These are phyloP conservation scores for Sceloporus undulatus DNA, from an alignment of 2,113 vertebrate species.

Conservation along the genomic window DNA sequence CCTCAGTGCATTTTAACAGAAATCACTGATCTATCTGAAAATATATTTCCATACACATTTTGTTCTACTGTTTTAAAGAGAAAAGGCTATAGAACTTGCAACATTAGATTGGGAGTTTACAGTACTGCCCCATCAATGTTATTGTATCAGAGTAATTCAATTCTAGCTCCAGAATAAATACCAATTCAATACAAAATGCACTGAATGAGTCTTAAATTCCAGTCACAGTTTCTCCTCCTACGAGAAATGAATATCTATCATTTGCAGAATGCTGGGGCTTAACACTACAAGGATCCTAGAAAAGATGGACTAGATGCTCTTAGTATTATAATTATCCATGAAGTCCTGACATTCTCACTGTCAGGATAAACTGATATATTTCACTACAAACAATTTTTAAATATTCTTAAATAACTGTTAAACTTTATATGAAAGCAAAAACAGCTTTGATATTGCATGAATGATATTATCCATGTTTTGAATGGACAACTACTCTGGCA, in stretches of 20 bases:
- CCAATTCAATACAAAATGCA: conserved; percentile 12
- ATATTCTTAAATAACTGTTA: background rate
- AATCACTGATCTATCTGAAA: background rate
- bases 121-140: background rate
- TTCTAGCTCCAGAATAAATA: conserved; percentile 22
- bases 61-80: background rate
- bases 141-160: conserved; percentile 25
- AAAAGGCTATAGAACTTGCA: background rate
- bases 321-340: conserved; percentile 43
- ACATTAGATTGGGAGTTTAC: background rate
- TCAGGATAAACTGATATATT: background rate
- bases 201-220: conserved; percentile 47
- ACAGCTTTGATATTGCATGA: background rate
- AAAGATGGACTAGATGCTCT: conserved; percentile 36
- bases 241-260: conserved; percentile 53
- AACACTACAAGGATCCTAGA: conserved; percentile 32
- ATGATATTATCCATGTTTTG: background rate
- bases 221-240: conserved; percentile 8
- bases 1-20: conserved; percentile 5
- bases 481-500: background rate
- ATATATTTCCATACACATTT: background rate
- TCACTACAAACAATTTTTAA: background rate
- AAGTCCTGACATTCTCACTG: conserved; percentile 19
- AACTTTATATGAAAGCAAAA: conserved; percentile 29
- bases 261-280: conserved; percentile 32